phyloP scores from a whole-genome alignment of 2,888 invertebrate genomes.

The Cactoblastis cactorum region DNA sequence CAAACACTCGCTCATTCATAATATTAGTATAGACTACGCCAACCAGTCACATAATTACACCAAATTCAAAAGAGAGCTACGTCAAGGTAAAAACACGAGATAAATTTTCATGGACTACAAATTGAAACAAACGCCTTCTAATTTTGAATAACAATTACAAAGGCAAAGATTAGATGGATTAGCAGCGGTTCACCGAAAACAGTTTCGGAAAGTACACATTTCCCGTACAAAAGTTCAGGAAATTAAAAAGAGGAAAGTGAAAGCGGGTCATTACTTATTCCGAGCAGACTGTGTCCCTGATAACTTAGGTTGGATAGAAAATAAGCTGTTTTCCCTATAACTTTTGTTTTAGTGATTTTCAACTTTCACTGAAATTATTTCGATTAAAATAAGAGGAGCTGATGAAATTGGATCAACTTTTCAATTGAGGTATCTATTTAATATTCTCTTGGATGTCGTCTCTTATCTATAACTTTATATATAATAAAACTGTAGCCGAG shows the following conservation, averaged over 20 bases:
- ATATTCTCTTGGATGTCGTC: no score
- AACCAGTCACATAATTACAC: no score
- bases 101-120: neutral
- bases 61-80: no score
- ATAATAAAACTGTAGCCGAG: no score
- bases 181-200: conserved; percentile 6
- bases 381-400: neutral
- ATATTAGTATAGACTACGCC: no score
- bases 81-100: neutral
- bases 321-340: conserved; percentile 15
- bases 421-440: no score
- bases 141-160: conserved; percentile 7
- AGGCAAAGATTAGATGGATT: neutral
- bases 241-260: conserved; percentile 28
- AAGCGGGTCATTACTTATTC: conserved; percentile 31
- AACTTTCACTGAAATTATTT: neutral
- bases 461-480: no score
- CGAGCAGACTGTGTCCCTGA: conserved; percentile 15
- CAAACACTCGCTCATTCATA: no score
- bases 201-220: neutral
- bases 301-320: conserved; percentile 16
- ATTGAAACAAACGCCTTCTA: neutral
- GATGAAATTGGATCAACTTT: neutral
- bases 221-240: conserved; percentile 23
- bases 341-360: conserved; percentile 12